Percentiles rank a stretch among this genome's conserved stretches.
Conservation (phyloP, 2,113 vertebrate species). For the Acrocephalus arundinaceus region DNA sequence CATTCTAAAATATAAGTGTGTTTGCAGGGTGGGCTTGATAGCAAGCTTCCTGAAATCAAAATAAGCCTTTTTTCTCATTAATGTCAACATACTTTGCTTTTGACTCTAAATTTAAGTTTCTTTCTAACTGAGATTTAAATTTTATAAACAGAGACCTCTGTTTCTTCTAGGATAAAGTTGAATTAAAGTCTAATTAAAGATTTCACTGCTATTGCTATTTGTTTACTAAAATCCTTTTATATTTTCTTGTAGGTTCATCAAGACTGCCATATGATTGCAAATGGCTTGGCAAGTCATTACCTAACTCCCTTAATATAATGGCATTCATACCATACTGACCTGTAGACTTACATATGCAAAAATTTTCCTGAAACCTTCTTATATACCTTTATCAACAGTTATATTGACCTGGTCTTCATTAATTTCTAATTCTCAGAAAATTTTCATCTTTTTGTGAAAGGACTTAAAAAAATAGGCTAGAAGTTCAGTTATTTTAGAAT, state of each 20-base stretch:
- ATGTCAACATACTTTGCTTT: neutral
- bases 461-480: neutral
- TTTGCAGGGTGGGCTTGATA: neutral
- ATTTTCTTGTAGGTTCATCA: neutral
- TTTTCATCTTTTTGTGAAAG: neutral
- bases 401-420: neutral
- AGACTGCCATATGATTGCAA: neutral
- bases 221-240: neutral
- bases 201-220: neutral
- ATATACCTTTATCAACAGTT: neutral
- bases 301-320: neutral
- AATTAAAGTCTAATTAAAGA: constrained; percentile 3
- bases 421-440: neutral
- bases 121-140: neutral
- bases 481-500: neutral
- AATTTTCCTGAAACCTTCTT: neutral
- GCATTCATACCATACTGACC: neutral
- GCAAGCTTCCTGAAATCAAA: neutral
- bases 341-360: neutral
- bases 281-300: neutral
- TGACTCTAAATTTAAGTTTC: neutral
- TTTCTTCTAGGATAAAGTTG: neutral
- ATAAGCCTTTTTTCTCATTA: neutral
- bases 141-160: neutral
- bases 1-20: neutral